Evolutionary conservation across 2,797 vertebrate species (phyloP).

Genomic region (Simalia tracyae): DNA sequence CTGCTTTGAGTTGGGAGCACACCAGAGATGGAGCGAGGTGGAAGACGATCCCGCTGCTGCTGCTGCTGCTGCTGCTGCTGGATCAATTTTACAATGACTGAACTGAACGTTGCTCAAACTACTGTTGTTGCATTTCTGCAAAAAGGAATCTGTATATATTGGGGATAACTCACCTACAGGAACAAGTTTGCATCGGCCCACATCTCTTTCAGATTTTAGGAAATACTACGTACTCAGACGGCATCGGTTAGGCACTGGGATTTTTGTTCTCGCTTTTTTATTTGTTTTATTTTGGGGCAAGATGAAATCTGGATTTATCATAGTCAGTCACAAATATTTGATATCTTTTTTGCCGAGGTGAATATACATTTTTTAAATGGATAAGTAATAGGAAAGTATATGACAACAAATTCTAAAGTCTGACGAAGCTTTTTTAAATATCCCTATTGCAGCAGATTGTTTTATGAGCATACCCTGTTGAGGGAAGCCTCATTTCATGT

Average conservation of each 20-base stretch:
- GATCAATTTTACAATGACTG: slow-evolving; percentile 5
- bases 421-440: neutral
- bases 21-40: slow-evolving; percentile 60
- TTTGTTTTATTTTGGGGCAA: neutral
- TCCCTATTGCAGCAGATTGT: neutral
- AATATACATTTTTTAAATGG: neutral
- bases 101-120: slow-evolving; percentile 22
- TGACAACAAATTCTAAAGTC: neutral
- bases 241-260: fast-evolving
- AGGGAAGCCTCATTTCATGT: neutral
- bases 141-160: neutral
- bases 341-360: neutral
- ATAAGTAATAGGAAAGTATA: neutral
- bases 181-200: neutral
- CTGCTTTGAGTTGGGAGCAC: slow-evolving; percentile 68
- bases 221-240: neutral
- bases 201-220: fast-evolving
- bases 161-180: slow-evolving; percentile 7
- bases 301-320: neutral
- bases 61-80: neutral
- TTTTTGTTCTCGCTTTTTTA: neutral
- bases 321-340: neutral
- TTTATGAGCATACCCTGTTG: neutral
- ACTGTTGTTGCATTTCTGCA: slow-evolving; percentile 20
- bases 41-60: slow-evolving; percentile 25